Percentiles rank a stretch among this genome's conserved stretches.
Evolutionary conservation across 2,888 invertebrate species (phyloP).

Genomic region (Rugalucina vietnamica): DNA sequence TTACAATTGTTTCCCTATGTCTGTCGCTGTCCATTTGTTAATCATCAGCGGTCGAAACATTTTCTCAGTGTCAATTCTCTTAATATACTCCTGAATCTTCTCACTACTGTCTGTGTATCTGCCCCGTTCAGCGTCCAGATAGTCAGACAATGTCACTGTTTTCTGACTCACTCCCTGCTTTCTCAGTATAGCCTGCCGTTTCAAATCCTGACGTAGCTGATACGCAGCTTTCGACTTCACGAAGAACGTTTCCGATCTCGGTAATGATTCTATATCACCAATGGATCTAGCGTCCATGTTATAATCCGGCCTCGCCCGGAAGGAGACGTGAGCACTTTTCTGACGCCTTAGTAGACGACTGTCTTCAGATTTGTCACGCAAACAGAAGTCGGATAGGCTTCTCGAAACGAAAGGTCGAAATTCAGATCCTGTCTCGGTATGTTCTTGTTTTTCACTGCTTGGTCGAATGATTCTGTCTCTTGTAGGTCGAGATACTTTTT

Average conservation of each 20-base stretch:
- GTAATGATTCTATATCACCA: not conserved
- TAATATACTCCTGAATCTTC: conserved; percentile 56
- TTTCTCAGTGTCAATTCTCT: conserved; percentile 54
- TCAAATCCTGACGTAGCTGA: conserved; percentile 57
- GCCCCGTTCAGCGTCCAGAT: conserved; percentile 49
- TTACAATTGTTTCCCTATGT: conserved; percentile 28
- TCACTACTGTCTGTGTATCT: conserved; percentile 52
- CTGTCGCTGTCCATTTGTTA: conserved; percentile 52
- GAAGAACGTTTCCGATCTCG: conserved; percentile 59
- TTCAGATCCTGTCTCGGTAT: not conserved
- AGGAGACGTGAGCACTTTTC: conserved; percentile 51
- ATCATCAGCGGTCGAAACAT: conserved; percentile 24
- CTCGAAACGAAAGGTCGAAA: not conserved
- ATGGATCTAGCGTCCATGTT: not conserved
- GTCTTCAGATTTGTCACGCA: conserved; percentile 37
- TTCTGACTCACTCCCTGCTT: conserved; percentile 41
- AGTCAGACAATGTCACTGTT: conserved; percentile 51
- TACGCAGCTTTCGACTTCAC: conserved; percentile 64
- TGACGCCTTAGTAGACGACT: conserved; percentile 32
- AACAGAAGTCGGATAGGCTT: conserved; percentile 51
- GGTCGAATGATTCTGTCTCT: too few relatives aligned
- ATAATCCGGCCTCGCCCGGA: not conserved
- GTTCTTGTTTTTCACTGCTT: not conserved
- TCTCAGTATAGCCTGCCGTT: conserved; percentile 49
- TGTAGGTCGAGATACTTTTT: too few relatives aligned